phyloP scores from a whole-genome alignment of 2,888 invertebrate genomes.

The Hypolimnas misippus region DNA sequence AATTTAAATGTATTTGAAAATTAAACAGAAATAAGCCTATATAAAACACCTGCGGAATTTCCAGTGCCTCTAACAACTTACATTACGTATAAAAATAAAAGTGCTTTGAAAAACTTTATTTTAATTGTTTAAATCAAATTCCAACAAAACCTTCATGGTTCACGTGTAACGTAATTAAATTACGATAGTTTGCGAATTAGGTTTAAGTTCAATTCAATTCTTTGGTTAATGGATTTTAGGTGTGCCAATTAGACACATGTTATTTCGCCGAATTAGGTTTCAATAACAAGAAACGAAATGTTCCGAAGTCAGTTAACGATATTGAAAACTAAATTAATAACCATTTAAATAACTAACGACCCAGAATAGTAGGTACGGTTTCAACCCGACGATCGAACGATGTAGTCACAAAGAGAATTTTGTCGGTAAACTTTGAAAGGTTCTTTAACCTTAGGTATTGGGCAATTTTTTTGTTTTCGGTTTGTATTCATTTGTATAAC shows the following conservation, averaged over 20 bases:
- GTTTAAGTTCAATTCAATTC: background rate
- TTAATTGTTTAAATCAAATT: background rate
- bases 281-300: background rate
- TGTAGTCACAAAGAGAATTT: background rate
- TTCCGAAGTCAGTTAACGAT: background rate
- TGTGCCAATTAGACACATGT: no score
- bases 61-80: no score
- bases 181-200: background rate
- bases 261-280: background rate
- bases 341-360: slow-evolving; percentile 5
- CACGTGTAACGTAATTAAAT: no score
- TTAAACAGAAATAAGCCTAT: no score
- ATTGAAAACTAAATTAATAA: slow-evolving; percentile 9
- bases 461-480: slow-evolving; percentile 16
- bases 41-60: no score
- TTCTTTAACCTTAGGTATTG: slow-evolving; percentile 25
- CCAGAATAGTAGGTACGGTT: background rate
- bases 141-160: background rate
- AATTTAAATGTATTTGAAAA: no score
- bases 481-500: slow-evolving; percentile 3
- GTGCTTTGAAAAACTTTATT: no score
- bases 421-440: slow-evolving; percentile 10
- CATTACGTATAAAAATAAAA: no score
- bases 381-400: background rate
- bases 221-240: no score